A percentile compares a stretch with the other conserved stretches of the same genome.
These are phyloP conservation scores for Campopleginae sp. DNA, from an alignment of 2,888 invertebrate species.

Conservation along the genomic window DNA sequence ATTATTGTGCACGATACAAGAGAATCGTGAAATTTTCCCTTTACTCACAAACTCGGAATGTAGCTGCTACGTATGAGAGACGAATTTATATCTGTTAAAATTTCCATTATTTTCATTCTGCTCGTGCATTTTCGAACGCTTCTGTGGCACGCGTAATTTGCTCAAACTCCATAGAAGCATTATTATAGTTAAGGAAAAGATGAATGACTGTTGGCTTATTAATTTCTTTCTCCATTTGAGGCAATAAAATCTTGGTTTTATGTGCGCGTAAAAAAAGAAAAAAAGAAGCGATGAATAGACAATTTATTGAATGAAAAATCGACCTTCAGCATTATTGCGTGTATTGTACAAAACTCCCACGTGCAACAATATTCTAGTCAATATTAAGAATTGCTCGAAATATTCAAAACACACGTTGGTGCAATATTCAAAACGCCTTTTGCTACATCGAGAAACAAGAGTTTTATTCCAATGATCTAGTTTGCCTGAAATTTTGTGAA, in stretches of 20 bases:
- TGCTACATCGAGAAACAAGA: slow-evolving; percentile 16
- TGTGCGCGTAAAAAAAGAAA: too few relatives aligned
- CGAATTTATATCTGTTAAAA: slow-evolving; percentile 13
- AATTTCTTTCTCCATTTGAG: not conserved
- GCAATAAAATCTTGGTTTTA: not conserved
- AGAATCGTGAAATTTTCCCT: slow-evolving; percentile 36
- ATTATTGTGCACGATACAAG: slow-evolving; percentile 7
- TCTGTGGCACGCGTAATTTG: slow-evolving; percentile 42
- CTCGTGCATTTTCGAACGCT: slow-evolving; percentile 5
- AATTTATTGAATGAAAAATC: not conserved
- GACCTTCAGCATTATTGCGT: slow-evolving; percentile 8
- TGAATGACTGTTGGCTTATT: not conserved
- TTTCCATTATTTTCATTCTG: slow-evolving; percentile 27
- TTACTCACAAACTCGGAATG: slow-evolving; percentile 30
- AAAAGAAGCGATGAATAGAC: not conserved
- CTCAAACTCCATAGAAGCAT: slow-evolving; percentile 1
- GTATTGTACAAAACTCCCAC: slow-evolving; percentile 25
- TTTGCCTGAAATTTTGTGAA: not conserved
- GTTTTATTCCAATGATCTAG: slow-evolving; percentile 4
- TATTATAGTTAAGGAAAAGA: not conserved
- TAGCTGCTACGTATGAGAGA: not conserved
- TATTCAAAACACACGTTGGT: not conserved
- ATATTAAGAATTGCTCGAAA: not conserved
- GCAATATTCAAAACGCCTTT: slow-evolving; percentile 29
- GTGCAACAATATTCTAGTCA: slow-evolving; percentile 30